phyloP scores from a whole-genome alignment of 2,888 invertebrate species.

The Dusona sp. region DNA sequence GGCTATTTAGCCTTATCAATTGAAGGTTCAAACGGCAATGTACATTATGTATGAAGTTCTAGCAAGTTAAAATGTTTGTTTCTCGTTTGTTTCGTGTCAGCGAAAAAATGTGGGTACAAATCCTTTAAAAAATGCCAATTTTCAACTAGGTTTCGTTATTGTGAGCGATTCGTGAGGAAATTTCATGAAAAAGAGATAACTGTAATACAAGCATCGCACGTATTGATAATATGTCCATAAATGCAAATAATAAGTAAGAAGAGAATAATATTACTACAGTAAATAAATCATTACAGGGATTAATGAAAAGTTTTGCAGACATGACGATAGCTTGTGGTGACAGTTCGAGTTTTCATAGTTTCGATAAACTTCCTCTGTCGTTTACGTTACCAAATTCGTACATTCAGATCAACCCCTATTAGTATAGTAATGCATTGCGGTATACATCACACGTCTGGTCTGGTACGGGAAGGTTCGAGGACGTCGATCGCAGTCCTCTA shows the following conservation, averaged over 20 bases:
- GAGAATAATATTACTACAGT: background rate
- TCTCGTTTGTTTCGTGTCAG: background rate
- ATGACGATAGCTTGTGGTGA: background rate
- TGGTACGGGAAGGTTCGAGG: constrained; percentile 21
- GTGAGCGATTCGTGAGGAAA: background rate
- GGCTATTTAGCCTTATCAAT: background rate
- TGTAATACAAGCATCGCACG: background rate
- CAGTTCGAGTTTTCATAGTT: constrained; percentile 5
- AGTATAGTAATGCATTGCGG: constrained; percentile 38
- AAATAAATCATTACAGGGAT: background rate
- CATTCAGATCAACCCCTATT: constrained; percentile 25
- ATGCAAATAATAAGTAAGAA: background rate
- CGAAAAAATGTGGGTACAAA: background rate
- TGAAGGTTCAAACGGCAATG: background rate
- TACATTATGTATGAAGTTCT: background rate
- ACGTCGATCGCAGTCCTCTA: constrained; percentile 24
- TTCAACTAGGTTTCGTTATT: background rate
- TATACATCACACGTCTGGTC: constrained; percentile 35
- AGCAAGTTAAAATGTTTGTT: background rate
- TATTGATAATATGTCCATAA: background rate
- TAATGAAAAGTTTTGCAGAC: background rate
- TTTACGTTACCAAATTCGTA: constrained; percentile 41
- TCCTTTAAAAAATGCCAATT: background rate
- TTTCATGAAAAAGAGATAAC: background rate
- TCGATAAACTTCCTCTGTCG: background rate